Conservation (phyloP, 2,888 invertebrate genomes). For the Eutolmus rufibarbis region DNA sequence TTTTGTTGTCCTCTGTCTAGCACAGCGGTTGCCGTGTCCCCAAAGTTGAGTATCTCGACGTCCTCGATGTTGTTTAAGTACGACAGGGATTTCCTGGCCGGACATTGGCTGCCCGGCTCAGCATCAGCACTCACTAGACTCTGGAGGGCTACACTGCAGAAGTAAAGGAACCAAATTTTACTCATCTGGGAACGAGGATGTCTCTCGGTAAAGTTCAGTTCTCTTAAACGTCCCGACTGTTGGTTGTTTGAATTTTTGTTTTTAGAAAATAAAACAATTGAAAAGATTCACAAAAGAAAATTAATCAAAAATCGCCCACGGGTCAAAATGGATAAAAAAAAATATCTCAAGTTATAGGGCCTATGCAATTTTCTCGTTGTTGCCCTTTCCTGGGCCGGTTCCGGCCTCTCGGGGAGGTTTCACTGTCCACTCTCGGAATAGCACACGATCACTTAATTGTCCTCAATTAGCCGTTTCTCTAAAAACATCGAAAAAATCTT, state of each 20-base stretch:
- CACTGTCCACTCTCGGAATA: slow-evolving; percentile 19
- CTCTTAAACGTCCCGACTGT: neutral
- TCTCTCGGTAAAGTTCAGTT: slow-evolving; percentile 21
- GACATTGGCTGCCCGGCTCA: slow-evolving; percentile 51
- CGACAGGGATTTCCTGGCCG: slow-evolving; percentile 52
- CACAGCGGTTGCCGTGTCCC: slow-evolving; percentile 58
- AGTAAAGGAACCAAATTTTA: slow-evolving; percentile 47
- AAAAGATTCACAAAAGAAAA: neutral
- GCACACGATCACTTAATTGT: slow-evolving; percentile 38
- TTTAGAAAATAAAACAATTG: neutral
- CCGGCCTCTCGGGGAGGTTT: slow-evolving; percentile 21
- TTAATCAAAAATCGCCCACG: neutral
- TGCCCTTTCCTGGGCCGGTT: neutral
- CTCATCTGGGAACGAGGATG: slow-evolving; percentile 44
- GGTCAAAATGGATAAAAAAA: neutral
- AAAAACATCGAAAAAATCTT: slow-evolving; percentile 26
- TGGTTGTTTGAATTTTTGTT: neutral
- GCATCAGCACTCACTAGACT: slow-evolving; percentile 49
- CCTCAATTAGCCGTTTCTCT: slow-evolving; percentile 31
- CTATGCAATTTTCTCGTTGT: neutral
- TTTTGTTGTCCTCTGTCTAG: slow-evolving; percentile 58
- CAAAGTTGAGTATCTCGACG: slow-evolving; percentile 59
- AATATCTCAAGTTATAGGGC: neutral
- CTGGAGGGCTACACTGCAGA: slow-evolving; percentile 48
- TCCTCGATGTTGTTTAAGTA: slow-evolving; percentile 58